These are phyloP conservation scores for Mohoua ochrocephala DNA, from an alignment of 2,113 vertebrate species.

Conservation along the genomic window DNA sequence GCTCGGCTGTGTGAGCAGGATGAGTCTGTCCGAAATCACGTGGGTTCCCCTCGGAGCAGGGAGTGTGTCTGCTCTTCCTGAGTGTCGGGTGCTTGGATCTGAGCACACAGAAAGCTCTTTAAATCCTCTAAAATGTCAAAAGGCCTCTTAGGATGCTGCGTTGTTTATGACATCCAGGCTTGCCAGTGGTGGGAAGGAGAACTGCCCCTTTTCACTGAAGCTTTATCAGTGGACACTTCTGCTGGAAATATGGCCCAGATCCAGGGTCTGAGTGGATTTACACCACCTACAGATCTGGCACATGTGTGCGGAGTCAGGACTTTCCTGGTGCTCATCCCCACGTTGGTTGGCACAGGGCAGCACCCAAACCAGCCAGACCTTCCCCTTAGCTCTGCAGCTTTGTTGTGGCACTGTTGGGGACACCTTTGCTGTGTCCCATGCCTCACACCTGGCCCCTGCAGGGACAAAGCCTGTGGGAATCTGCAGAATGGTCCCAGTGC, in stretches of 20 bases:
- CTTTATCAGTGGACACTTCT: neutral
- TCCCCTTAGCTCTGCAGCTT: neutral
- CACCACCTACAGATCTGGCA: neutral
- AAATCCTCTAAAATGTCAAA: neutral
- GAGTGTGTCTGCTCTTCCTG: neutral
- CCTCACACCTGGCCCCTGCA: neutral
- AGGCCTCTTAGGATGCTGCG: neutral
- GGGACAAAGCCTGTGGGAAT: neutral
- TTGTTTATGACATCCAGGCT: neutral
- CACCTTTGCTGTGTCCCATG: accelerated
- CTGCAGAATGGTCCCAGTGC: neutral
- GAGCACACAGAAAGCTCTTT: neutral
- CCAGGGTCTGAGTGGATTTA: neutral
- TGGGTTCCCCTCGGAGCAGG: neutral
- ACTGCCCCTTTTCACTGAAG: neutral
- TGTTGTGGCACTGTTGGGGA: neutral
- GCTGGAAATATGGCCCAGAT: neutral
- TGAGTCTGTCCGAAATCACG: neutral
- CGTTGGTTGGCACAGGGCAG: neutral
- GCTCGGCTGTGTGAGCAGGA: neutral
- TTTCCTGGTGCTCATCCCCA: neutral
- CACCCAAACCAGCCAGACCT: neutral
- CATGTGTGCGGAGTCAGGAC: neutral
- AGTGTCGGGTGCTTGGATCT: neutral
- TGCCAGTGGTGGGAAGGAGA: neutral